These are phyloP conservation scores for Rhineura floridana DNA, from an alignment of 2,113 vertebrate genomes.

Conservation along the genomic window DNA sequence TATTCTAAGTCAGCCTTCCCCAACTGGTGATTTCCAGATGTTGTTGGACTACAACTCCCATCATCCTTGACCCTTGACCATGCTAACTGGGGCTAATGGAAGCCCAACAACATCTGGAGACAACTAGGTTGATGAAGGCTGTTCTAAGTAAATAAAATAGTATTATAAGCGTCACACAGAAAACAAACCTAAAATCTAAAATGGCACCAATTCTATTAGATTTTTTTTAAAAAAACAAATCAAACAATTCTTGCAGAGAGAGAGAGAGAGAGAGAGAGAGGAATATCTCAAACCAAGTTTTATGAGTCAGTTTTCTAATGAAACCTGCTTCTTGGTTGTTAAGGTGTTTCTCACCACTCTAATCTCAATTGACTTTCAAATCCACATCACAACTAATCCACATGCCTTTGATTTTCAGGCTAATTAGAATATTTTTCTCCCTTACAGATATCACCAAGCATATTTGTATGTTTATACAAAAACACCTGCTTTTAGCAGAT, in stretches of 20 bases:
- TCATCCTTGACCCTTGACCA: no score
- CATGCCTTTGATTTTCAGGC: constrained; percentile 33
- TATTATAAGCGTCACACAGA: neutral
- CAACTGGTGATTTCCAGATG: no score
- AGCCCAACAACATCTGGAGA: no score
- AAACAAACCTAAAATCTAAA: neutral
- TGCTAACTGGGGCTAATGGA: no score
- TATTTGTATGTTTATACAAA: constrained; percentile 58
- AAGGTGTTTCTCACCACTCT: neutral
- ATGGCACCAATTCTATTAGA: neutral
- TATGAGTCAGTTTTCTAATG: constrained; percentile 27
- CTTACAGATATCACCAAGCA: constrained; percentile 50
- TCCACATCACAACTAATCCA: constrained; percentile 30
- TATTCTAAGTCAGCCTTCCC: no score
- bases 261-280: no score
- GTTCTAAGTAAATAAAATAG: no score
- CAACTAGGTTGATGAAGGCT: no score
- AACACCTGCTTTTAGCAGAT: constrained; percentile 55
- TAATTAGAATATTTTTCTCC: constrained; percentile 44
- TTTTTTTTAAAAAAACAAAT: neutral
- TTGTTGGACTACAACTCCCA: no score
- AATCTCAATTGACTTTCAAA: constrained; percentile 38
- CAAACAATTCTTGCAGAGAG: neutral
- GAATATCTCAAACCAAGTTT: constrained; percentile 6
- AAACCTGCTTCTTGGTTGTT: constrained; percentile 29